Percentiles rank a stretch among this genome's conserved stretches.
These are phyloP conservation scores for Tinamus guttatus DNA, from an alignment of 2,113 vertebrate species.

Conservation along the genomic window DNA sequence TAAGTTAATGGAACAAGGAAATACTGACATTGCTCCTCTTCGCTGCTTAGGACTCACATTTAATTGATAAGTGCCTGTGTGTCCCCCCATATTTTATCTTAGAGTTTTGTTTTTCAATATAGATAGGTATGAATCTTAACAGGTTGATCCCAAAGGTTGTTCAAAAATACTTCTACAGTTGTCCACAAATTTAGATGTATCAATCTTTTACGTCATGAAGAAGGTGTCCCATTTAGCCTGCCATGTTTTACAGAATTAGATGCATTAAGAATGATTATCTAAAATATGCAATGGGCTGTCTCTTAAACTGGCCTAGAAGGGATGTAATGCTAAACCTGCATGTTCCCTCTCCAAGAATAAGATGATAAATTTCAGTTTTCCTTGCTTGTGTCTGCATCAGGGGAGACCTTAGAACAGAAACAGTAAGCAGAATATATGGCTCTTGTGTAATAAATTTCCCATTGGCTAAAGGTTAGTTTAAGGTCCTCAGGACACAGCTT, in stretches of 20 bases:
- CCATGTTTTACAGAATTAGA: neutral
- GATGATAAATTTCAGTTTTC: neutral
- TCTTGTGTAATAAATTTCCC: neutral
- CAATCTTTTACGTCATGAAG: neutral
- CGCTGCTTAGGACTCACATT: accelerated
- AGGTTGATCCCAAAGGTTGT: neutral
- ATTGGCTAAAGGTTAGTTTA: neutral
- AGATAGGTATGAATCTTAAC: neutral
- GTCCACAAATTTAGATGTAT: neutral
- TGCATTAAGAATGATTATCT: neutral
- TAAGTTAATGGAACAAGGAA: neutral
- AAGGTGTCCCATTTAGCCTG: neutral
- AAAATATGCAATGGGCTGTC: neutral
- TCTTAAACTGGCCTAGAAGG: neutral
- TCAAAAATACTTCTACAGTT: neutral
- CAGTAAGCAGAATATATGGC: neutral
- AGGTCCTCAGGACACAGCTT: neutral
- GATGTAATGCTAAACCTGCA: neutral
- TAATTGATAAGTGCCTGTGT: neutral
- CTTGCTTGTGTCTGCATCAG: neutral
- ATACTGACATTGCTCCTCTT: neutral
- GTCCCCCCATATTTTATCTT: neutral
- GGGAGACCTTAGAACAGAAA: neutral
- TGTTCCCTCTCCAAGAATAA: neutral
- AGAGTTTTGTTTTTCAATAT: neutral